Base-by-base conservation (phyloP, 2,888 invertebrate genomes). In the Tachina lurida region DNA sequence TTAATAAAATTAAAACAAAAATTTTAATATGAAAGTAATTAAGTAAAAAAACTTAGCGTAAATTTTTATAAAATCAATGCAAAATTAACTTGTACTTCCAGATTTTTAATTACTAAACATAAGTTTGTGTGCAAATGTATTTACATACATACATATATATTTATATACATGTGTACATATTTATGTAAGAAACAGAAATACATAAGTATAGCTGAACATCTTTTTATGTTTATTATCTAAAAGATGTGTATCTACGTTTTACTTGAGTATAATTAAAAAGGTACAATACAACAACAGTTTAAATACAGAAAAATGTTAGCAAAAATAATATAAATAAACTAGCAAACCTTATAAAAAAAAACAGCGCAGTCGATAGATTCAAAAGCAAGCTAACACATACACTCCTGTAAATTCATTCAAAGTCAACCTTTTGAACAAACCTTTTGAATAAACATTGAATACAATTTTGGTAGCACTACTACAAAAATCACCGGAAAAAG, bases 221-320 rank as follows among this genome's bases (percentile, higher is more conserved):
- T 80, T 56, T 91, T 91, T 91, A 91, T 91, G 91, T 91, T 91
- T 91, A 91, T 91, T 91, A 91, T 90, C 91, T 90, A 87, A 88
- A 88, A 91, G 92, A 91, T 91, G 91, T 90, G 90, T 90, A 91
- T 91, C 91, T 91, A 88, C 88, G 90, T 89, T 91, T 88, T 89
- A 89, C 89, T 90, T 90, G 89, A 90, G 88, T 91, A 90, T 91
- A 91, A 91, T 91, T 91, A 91, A 91, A 91, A 90, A 89, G 88
- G 88, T 88, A 89, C 88, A 88, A 88, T 87, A 31, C 31, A 89
- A 89, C 88, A 88, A 86, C 58, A 81, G 73, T 67, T 63, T 56
- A 67, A 60, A 52, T 45, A 68, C 41, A 65, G 65, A 56, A 81
- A 22, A 45, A 58, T 62, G 22, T 31, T 47, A 19, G 13, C 10